Conservation (phyloP, 2,888 invertebrate species). For the Arctia plantaginis region DNA sequence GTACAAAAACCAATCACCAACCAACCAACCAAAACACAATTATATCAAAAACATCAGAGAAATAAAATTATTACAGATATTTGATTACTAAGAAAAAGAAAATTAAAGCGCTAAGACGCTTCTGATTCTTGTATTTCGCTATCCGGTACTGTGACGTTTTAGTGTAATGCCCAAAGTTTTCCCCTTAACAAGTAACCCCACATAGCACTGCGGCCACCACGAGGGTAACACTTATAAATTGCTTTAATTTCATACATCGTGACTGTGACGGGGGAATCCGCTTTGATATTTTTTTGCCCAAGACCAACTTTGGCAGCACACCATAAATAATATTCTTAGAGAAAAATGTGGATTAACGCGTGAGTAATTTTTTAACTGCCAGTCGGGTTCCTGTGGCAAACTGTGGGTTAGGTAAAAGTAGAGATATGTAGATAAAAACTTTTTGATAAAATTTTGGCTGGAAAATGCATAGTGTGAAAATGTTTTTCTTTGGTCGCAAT, state of each 20-base stretch:
- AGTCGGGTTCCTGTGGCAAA: background rate
- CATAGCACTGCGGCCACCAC: conserved; percentile 66
- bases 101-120: conserved; percentile 38
- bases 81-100: background rate
- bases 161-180: conserved; percentile 55
- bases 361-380: conserved; percentile 16
- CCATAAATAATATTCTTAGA: conserved; percentile 58
- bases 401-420: background rate
- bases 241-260: conserved; percentile 79
- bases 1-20: no score
- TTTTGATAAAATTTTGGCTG: background rate
- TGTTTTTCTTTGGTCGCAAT: background rate
- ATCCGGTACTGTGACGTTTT: conserved; percentile 55
- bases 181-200: conserved; percentile 52
- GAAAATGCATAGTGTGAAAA: background rate
- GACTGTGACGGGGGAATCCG: conserved; percentile 53
- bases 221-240: conserved; percentile 77
- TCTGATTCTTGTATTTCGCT: conserved; percentile 42
- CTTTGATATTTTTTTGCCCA: conserved; percentile 59
- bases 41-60: background rate
- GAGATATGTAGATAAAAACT: no score
- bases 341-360: conserved; percentile 6
- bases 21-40: background rate
- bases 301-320: conserved; percentile 53
- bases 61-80: background rate